Conservation (phyloP, 2,113 vertebrate species). For the Notothenia coriiceps region DNA sequence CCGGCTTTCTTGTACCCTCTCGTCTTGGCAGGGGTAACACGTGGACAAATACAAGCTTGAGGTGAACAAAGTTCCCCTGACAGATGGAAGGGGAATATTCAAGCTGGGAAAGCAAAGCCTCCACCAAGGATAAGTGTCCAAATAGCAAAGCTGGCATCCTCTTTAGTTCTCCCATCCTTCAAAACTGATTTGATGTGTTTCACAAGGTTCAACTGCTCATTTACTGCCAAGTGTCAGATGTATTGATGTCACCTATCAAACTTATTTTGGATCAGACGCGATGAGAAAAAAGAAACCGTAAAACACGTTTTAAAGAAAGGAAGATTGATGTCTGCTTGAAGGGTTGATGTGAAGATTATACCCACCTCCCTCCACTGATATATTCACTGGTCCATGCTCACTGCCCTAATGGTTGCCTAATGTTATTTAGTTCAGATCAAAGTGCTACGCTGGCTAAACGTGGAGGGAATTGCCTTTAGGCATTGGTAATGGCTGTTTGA, state of each 20-base stretch:
- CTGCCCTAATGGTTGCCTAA: slow-evolving; percentile 67
- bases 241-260: slow-evolving; percentile 28
- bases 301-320: neutral
- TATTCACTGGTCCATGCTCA: slow-evolving; percentile 40
- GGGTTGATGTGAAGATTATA: slow-evolving; percentile 44
- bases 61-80: slow-evolving; percentile 23
- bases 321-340: slow-evolving; percentile 27
- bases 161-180: slow-evolving; percentile 36
- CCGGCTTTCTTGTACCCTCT: neutral
- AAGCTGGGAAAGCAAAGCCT: slow-evolving; percentile 8
- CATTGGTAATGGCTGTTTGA: slow-evolving; percentile 68
- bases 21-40: neutral
- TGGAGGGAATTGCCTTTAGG: slow-evolving; percentile 57
- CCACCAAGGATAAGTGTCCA: slow-evolving; percentile 15
- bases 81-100: slow-evolving; percentile 19
- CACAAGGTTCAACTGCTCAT: slow-evolving; percentile 41
- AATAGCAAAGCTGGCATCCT: slow-evolving; percentile 10
- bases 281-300: slow-evolving; percentile 10
- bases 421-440: slow-evolving; percentile 70
- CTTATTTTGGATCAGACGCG: slow-evolving; percentile 16
- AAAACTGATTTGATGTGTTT: slow-evolving; percentile 35
- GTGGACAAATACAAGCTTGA: slow-evolving; percentile 23
- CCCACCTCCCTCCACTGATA: neutral
- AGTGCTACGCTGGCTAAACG: slow-evolving; percentile 68
- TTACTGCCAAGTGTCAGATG: slow-evolving; percentile 17